These are phyloP conservation scores for Spongilla lacustris DNA, from an alignment of 37 sponge, comb jelly and placozoan genomes.

Conservation along the genomic window DNA sequence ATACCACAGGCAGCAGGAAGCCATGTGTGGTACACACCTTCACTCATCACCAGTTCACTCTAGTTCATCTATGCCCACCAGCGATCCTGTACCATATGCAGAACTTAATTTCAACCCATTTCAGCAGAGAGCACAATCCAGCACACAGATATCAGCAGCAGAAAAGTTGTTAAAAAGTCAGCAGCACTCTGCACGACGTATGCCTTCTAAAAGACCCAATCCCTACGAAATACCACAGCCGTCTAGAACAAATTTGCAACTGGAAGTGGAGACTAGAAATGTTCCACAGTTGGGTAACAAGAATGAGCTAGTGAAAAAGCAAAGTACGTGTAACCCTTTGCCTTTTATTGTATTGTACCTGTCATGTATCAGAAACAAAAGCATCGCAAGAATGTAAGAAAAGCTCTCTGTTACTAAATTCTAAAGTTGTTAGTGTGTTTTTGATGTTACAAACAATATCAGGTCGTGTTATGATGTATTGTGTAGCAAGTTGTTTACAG, in stretches of 20 bases:
- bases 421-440: no score
- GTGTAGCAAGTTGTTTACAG: no score
- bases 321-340: not conserved
- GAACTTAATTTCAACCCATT: not conserved
- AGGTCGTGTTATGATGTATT: no score
- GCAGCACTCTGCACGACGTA: not conserved
- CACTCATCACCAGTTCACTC: not conserved
- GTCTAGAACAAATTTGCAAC: not conserved
- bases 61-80: not conserved
- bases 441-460: no score
- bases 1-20: not conserved
- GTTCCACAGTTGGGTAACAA: not conserved
- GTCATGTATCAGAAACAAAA: no score
- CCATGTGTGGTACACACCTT: not conserved
- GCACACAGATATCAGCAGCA: not conserved
- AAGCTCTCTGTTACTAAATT: no score
- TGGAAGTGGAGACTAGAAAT: not conserved
- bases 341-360: no score
- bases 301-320: not conserved
- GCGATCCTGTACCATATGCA: not conserved
- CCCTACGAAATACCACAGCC: not conserved
- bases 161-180: not conserved
- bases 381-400: no score
- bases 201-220: not conserved
- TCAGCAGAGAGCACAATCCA: not conserved